Base-by-base conservation (phyloP, 2,797 vertebrate genomes). In the Scolopax bukidnonensis region DNA sequence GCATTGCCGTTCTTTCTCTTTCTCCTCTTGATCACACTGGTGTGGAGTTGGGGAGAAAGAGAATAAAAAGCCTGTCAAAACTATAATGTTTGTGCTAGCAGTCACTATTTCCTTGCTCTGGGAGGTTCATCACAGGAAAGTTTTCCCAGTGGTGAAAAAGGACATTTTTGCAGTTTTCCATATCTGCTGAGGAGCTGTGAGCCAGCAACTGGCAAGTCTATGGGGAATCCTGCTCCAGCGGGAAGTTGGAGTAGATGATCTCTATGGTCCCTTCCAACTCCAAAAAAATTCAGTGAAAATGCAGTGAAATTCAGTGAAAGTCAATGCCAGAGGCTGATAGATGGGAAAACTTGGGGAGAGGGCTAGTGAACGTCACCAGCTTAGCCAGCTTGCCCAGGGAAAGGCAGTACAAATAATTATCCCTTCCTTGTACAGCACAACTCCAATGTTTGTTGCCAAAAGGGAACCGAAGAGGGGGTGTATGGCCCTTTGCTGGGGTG, bases 131-230 rank as follows among this genome's bases (percentile, higher is more conserved):
- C 20, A 53, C 24, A n/a, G 53, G 14, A 76, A 25, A 38, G 13
- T n/a, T 5, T 51, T 84, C 32, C 12, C 71, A 60, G 32, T 33
- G 51, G 30, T 19, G 48, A 63, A 83, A 70, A 8, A 71, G 53
- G 28, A 23, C 5, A 1, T 57, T 68, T 86, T 36, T 65, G 16
- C 9, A 11, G 27, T 80, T 90, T 74, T 38, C 64, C 12, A 0
- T 54, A 4, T 73, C 79, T 89, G 18, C 38, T 1, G 0, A 75
- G 43, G 24, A 56, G 24, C 63, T 0, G 0, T 8, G 11, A 79
- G 56, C 17, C 27, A 53, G 27, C 28, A 43, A 30, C 15, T 28
- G 54, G 9, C 3, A 8, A 80, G 51, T 11, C n/a, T 74, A 5
- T 48, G 36, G 36, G 36, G 8, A 36, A 36, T 36, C 36, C 36